A percentile compares a stretch with the other conserved stretches of the same genome.
phyloP scores from a whole-genome alignment of 2,888 invertebrate genomes.

The Cetonia aurata region DNA sequence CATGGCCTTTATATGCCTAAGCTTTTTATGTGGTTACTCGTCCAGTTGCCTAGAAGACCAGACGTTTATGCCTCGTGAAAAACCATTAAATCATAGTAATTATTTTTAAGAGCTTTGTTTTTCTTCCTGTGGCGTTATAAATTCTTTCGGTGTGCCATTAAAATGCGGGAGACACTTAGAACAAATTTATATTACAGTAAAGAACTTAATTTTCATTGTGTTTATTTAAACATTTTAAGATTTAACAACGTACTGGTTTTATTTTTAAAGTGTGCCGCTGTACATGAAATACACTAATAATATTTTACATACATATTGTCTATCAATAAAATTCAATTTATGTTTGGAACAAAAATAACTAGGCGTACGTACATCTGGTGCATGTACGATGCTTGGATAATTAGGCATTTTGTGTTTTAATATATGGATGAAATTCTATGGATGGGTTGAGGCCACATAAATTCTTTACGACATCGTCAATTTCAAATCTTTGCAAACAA shows the following conservation, averaged over 20 bases:
- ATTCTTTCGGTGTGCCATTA: slow-evolving; percentile 30
- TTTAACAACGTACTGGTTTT: neutral
- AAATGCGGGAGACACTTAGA: slow-evolving; percentile 14
- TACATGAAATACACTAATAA: neutral
- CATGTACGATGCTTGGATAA: slow-evolving; percentile 20
- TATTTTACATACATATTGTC: neutral
- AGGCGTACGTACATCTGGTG: slow-evolving; percentile 16
- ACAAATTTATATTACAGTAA: slow-evolving; percentile 6
- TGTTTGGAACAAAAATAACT: slow-evolving; percentile 14
- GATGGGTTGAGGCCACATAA: slow-evolving; percentile 1
- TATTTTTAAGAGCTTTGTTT: slow-evolving; percentile 42
- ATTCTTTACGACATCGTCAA: neutral
- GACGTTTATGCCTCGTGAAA: slow-evolving; percentile 36
- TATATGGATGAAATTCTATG: slow-evolving; percentile 17
- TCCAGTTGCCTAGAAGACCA: slow-evolving; percentile 32
- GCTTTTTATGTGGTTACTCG: slow-evolving; percentile 35
- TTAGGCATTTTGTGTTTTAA: slow-evolving; percentile 25
- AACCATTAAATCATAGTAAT: slow-evolving; percentile 40
- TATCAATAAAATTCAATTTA: slow-evolving; percentile 12
- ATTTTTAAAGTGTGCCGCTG: neutral
- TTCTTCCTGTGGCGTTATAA: slow-evolving; percentile 30
- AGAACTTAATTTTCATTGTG: neutral
- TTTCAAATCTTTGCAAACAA: neutral
- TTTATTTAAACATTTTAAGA: slow-evolving; percentile 1
- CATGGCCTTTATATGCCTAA: slow-evolving; percentile 20